Conservation (phyloP, 30 jellyfish, hydroid and myxozoan genomes). For the Aurelia coerulea region DNA sequence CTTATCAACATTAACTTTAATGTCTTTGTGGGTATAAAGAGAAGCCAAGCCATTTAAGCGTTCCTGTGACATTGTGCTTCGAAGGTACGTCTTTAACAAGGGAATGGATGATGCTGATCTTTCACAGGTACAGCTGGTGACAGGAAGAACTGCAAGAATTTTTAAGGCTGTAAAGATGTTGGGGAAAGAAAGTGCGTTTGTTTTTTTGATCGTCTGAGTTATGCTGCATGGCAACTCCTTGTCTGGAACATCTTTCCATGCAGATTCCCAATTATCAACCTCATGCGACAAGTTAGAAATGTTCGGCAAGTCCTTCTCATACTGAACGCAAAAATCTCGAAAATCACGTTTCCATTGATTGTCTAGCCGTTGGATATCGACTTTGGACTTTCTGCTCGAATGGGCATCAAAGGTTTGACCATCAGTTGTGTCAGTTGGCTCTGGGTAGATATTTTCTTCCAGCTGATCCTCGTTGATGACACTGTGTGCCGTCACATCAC, state of each 20-base stretch:
- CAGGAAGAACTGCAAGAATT: slow-evolving; percentile 5
- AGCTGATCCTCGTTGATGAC: background rate
- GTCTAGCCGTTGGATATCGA: background rate
- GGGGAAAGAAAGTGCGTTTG: background rate
- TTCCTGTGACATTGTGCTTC: slow-evolving; percentile 15
- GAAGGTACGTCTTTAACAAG: background rate
- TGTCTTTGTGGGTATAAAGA: slow-evolving; percentile 1
- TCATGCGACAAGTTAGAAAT: background rate
- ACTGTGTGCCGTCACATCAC: background rate
- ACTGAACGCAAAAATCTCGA: background rate
- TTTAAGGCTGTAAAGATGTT: background rate
- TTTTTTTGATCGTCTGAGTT: background rate
- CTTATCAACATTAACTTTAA: background rate
- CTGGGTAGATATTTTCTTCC: background rate
- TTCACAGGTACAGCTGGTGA: background rate
- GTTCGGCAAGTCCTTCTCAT: background rate
- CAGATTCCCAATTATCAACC: slow-evolving; percentile 4
- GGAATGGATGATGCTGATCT: too few species aligned
- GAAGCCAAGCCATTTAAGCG: slow-evolving; percentile 17
- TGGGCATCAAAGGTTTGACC: background rate
- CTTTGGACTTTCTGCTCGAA: background rate
- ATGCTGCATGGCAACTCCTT: background rate
- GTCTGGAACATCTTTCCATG: background rate
- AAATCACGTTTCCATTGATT: background rate
- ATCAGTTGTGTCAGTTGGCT: background rate